These are phyloP conservation scores for Paraescarpia echinospica DNA, from an alignment of 1,140 invertebrate species.

Conservation along the genomic window DNA sequence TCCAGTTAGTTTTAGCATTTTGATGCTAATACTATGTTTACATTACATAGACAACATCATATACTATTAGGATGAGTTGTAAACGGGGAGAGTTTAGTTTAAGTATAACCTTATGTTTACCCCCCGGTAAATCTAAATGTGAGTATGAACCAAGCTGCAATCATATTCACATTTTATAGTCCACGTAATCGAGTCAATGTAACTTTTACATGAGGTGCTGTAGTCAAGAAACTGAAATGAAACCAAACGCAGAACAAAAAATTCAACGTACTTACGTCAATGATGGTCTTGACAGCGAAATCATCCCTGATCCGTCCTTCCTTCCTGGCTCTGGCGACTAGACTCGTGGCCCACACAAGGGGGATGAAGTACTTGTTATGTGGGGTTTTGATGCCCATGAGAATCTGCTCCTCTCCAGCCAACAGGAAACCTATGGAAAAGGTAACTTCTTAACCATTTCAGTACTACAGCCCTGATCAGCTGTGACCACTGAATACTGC, in stretches of 20 bases:
- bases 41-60: too few relatives aligned
- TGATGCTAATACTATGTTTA: too few relatives aligned
- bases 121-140: too few relatives aligned
- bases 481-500: too few relatives aligned
- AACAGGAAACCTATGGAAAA: slow-evolving; percentile 71
- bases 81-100: too few relatives aligned
- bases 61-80: too few relatives aligned
- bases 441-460: not conserved
- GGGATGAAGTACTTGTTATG: slow-evolving; percentile 94
- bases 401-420: slow-evolving; percentile 73
- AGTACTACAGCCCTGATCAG: too few relatives aligned
- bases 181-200: not conserved
- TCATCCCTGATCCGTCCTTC: slow-evolving; percentile 91
- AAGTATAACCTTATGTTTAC: too few relatives aligned
- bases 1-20: too few relatives aligned
- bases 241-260: not conserved
- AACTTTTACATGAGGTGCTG: not conserved
- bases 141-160: too few relatives aligned
- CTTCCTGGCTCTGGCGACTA: slow-evolving; percentile 79
- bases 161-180: not conserved
- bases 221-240: not conserved
- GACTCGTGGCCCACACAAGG: slow-evolving; percentile 87
- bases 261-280: slow-evolving; percentile 68
- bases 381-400: slow-evolving; percentile 76
- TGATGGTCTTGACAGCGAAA: slow-evolving; percentile 86